phyloP scores from a whole-genome alignment of 2,797 vertebrate genomes.

The Glyptemys insculpta region DNA sequence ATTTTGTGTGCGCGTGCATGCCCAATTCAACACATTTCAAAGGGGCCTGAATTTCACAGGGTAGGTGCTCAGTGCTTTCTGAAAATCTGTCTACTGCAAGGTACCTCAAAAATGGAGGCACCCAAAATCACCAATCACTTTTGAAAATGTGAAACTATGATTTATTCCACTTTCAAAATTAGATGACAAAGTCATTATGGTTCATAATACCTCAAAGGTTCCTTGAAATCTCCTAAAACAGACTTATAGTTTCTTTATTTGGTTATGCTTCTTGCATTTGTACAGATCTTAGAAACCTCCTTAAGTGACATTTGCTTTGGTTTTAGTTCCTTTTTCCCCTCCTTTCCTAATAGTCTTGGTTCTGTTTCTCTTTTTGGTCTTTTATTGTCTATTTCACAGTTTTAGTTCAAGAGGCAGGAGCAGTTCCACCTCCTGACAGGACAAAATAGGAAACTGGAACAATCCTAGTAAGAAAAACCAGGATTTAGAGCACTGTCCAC shows the following conservation, averaged over 20 bases:
- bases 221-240: neutral
- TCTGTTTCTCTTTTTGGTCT: neutral
- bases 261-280: neutral
- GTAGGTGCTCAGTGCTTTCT: neutral
- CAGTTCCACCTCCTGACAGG: slow-evolving; percentile 61
- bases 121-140: neutral
- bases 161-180: neutral
- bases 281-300: neutral
- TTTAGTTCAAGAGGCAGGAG: neutral
- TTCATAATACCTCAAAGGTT: neutral
- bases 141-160: neutral
- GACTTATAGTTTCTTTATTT: neutral
- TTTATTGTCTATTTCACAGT: neutral
- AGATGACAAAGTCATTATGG: neutral
- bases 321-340: slow-evolving; percentile 10
- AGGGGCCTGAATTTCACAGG: neutral
- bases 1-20: neutral
- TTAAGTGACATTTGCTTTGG: slow-evolving; percentile 1
- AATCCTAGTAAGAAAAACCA: slow-evolving; percentile 68
- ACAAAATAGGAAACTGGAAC: slow-evolving; percentile 68
- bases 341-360: neutral
- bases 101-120: neutral
- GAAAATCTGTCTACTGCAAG: neutral
- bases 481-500: neutral
- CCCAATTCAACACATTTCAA: neutral